phyloP scores from a whole-genome alignment of 2,113 vertebrate genomes.

The Ceratotherium simum region DNA sequence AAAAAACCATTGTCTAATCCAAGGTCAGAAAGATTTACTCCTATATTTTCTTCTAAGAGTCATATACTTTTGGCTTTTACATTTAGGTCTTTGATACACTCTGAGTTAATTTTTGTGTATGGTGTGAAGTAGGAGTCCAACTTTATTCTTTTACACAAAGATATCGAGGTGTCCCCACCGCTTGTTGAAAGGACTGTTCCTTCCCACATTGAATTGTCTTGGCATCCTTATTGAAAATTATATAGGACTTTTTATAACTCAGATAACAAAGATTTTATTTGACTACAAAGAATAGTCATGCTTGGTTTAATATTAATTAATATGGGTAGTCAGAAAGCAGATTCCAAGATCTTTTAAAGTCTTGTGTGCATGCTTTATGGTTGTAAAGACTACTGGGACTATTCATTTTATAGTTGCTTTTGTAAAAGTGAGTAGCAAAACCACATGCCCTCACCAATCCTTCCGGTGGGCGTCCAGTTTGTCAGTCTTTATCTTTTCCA shows the following conservation, averaged over 20 bases:
- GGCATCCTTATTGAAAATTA: neutral
- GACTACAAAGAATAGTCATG: neutral
- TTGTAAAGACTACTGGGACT: neutral
- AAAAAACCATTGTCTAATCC: neutral
- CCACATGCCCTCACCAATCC: neutral
- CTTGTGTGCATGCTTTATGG: neutral
- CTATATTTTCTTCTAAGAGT: neutral
- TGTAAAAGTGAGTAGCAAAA: neutral
- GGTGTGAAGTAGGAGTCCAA: neutral
- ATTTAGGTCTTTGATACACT: neutral
- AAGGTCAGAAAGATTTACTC: neutral
- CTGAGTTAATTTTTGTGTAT: neutral
- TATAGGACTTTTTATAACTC: neutral
- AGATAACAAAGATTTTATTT: neutral
- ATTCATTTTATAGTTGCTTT: neutral
- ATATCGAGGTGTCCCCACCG: neutral
- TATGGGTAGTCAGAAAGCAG: neutral
- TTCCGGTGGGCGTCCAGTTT: neutral
- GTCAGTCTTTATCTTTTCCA: neutral
- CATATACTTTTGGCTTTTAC: neutral
- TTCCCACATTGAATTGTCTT: neutral
- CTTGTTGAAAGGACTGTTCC: neutral
- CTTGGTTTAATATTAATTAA: neutral
- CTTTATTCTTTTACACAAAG: neutral
- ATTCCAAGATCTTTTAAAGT: conserved; percentile 17